Evolutionary conservation across 2,888 invertebrate genomes (phyloP).

Genomic region (Fabriciana adippe): DNA sequence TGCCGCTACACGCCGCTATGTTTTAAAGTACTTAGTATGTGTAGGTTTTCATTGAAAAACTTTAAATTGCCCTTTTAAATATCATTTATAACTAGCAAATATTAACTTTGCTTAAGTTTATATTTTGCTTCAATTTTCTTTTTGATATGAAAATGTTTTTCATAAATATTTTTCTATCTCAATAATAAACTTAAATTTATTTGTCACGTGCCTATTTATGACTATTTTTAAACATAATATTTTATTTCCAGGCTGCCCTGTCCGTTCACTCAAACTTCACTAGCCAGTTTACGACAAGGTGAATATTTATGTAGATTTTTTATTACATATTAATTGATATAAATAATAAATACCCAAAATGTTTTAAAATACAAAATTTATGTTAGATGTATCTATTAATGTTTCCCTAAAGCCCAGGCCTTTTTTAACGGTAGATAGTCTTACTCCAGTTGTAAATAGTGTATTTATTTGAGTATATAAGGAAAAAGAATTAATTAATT

Average conservation of each 20-base stretch:
- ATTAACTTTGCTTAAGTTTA: too few relatives aligned
- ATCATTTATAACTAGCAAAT: too few relatives aligned
- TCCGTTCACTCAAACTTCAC: constrained; percentile 89
- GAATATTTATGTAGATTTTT: constrained; percentile 52
- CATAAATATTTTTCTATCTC: too few relatives aligned
- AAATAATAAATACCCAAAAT: neutral
- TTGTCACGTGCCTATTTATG: neutral
- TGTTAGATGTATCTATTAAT: too few relatives aligned
- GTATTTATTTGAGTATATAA: neutral
- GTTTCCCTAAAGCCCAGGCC: too few relatives aligned
- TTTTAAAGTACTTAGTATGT: neutral
- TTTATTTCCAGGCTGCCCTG: constrained; percentile 88
- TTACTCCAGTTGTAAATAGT: constrained; percentile 16
- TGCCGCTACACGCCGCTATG: constrained; percentile 5
- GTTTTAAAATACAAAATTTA: too few relatives aligned
- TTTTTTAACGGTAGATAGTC: too few relatives aligned
- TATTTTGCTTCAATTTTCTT: too few relatives aligned
- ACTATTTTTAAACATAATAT: constrained; percentile 41
- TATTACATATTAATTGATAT: constrained; percentile 2
- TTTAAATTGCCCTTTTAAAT: too few relatives aligned
- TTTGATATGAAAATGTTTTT: too few relatives aligned
- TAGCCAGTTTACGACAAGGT: constrained; percentile 91
- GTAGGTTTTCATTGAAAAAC: too few relatives aligned
- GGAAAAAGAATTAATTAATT: neutral
- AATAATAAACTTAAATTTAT: neutral